Conservation (phyloP, 2,888 invertebrate genomes). For the Phorcus lineatus region DNA sequence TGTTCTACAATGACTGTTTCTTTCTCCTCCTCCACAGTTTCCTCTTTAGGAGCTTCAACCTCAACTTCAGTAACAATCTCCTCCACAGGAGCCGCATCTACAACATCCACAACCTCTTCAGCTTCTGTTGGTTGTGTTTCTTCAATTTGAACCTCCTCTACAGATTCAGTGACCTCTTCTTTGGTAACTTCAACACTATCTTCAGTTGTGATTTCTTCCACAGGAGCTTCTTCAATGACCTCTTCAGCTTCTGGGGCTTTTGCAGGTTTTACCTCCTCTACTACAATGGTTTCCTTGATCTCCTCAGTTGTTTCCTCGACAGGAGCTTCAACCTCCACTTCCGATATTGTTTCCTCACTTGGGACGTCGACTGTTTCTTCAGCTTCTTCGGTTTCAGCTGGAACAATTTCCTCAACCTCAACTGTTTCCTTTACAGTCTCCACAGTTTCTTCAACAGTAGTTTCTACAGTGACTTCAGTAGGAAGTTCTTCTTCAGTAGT, state of each 20-base stretch:
- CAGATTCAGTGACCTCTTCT: slow-evolving; percentile 30
- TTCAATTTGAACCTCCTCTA: slow-evolving; percentile 29
- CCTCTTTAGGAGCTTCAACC: slow-evolving; percentile 34
- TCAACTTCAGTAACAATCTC: slow-evolving; percentile 30
- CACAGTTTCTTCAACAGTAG: slow-evolving; percentile 2
- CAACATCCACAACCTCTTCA: slow-evolving; percentile 29
- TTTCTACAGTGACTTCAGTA: slow-evolving; percentile 9
- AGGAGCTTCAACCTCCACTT: slow-evolving; percentile 26
- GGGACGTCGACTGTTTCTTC: slow-evolving; percentile 17
- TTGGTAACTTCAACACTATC: slow-evolving; percentile 28
- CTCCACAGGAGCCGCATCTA: slow-evolving; percentile 24
- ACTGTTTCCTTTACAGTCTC: background rate
- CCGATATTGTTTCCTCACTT: background rate
- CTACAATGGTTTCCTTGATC: slow-evolving; percentile 18
- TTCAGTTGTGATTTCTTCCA: slow-evolving; percentile 23
- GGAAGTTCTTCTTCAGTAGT: slow-evolving; percentile 5
- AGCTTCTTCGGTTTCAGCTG: background rate
- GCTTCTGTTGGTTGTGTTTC: slow-evolving; percentile 5
- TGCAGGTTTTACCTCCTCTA: slow-evolving; percentile 28
- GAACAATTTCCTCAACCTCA: background rate
- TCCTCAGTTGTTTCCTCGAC: slow-evolving; percentile 36
- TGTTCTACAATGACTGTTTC: slow-evolving; percentile 34
- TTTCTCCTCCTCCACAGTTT: slow-evolving; percentile 34
- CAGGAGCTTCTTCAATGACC: slow-evolving; percentile 31
- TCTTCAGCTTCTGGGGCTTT: slow-evolving; percentile 35